These are phyloP conservation scores for Cephus pulcher DNA, from an alignment of 2,888 invertebrate genomes.

Conservation along the genomic window DNA sequence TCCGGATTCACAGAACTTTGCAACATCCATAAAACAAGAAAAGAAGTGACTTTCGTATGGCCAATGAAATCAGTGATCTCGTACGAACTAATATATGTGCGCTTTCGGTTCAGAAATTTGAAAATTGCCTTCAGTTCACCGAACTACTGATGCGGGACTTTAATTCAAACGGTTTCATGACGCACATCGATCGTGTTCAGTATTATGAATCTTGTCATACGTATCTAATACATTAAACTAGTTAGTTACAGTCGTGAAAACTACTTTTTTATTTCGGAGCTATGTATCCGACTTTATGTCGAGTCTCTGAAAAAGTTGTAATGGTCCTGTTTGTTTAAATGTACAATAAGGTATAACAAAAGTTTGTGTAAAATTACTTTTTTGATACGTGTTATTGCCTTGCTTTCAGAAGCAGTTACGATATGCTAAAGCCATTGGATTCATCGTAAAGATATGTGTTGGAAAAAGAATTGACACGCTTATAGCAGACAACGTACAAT, in stretches of 20 bases:
- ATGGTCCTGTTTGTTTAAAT: background rate
- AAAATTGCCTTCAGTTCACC: background rate
- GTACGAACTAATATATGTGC: background rate
- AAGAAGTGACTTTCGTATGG: conserved; percentile 17
- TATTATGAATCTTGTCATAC: background rate
- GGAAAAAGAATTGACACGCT: background rate
- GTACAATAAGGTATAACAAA: background rate
- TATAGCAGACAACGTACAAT: background rate
- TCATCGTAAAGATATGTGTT: background rate
- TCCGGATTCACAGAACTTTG: conserved; percentile 25
- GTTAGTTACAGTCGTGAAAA: background rate
- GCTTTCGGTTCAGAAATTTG: background rate
- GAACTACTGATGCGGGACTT: background rate
- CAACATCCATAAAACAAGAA: conserved; percentile 30
- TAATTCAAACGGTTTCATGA: background rate
- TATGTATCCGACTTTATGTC: background rate
- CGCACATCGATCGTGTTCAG: background rate
- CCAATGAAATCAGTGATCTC: background rate
- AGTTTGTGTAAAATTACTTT: background rate
- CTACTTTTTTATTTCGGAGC: background rate
- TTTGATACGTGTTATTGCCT: background rate
- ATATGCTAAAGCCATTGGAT: background rate
- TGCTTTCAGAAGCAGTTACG: background rate
- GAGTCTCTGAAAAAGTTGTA: background rate
- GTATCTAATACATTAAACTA: background rate